Evolutionary conservation across 2,113 vertebrate species (phyloP).

Genomic region (Xenopus borealis): DNA sequence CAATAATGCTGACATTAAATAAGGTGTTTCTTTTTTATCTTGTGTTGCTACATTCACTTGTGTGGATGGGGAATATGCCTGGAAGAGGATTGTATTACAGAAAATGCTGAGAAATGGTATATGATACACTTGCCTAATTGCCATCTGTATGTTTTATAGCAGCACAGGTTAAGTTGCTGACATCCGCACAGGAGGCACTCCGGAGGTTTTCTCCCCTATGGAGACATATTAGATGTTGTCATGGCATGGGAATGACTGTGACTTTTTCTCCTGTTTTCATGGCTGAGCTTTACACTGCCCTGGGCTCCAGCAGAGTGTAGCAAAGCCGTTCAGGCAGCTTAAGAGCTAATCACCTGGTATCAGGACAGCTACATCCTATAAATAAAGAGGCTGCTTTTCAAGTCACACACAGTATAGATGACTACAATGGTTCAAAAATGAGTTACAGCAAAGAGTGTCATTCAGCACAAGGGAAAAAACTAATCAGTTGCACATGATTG

Average conservation of each 20-base stretch:
- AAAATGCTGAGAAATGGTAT: slow-evolving; percentile 9
- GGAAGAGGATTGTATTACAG: background rate
- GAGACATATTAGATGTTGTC: background rate
- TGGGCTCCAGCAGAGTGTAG: background rate
- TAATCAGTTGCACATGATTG: too few species aligned
- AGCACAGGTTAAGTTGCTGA: slow-evolving; percentile 6
- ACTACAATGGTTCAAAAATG: too few species aligned
- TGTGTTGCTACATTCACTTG: background rate
- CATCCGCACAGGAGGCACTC: background rate
- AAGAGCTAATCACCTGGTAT: background rate
- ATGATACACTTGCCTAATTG: slow-evolving; percentile 8
- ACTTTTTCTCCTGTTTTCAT: background rate
- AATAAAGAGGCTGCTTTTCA: background rate
- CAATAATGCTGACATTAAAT: background rate
- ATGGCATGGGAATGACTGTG: background rate
- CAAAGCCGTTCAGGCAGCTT: background rate
- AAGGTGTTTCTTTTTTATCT: background rate
- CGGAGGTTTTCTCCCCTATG: background rate
- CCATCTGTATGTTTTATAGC: background rate
- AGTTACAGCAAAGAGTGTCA: too few species aligned
- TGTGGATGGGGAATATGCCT: background rate
- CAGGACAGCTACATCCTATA: background rate
- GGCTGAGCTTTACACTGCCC: background rate
- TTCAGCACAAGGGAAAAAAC: too few species aligned
- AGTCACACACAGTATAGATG: too few species aligned